Evolutionary conservation across 2,888 invertebrate genomes (phyloP).

Genomic region (Branchipolynoe longqiensis): DNA sequence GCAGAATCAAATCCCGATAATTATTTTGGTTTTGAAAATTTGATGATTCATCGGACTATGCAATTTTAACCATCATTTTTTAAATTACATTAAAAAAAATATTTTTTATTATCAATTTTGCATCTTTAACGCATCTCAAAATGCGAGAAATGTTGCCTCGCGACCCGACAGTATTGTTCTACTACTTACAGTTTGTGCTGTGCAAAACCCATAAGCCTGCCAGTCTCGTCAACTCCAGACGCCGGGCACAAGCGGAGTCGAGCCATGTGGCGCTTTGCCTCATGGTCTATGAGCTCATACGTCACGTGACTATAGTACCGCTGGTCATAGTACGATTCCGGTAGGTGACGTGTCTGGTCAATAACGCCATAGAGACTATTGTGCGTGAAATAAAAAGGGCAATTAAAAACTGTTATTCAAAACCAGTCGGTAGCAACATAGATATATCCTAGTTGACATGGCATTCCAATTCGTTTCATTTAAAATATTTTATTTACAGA

Average conservation of each 20-base stretch:
- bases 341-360: slow-evolving; percentile 61
- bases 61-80: too few species aligned
- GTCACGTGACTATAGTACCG: slow-evolving; percentile 65
- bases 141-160: not conserved
- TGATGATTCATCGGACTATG: too few species aligned
- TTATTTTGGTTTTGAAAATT: too few species aligned
- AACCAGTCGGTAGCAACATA: too few species aligned
- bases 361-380: slow-evolving; percentile 62
- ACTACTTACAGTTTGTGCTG: not conserved
- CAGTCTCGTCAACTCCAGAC: slow-evolving; percentile 62
- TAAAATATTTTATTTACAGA: too few species aligned
- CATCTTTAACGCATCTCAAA: too few species aligned
- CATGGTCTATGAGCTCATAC: slow-evolving; percentile 52
- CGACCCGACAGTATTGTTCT: not conserved
- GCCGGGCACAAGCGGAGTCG: slow-evolving; percentile 64
- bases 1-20: too few species aligned
- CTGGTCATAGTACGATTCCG: slow-evolving; percentile 64
- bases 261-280: slow-evolving; percentile 42
- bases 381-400: not conserved
- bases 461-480: too few species aligned
- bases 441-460: too few species aligned
- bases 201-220: slow-evolving; percentile 9
- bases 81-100: too few species aligned
- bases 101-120: too few species aligned
- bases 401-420: too few species aligned